phyloP scores from a whole-genome alignment of 2,888 invertebrate species.

The Gymnocheta viridis region DNA sequence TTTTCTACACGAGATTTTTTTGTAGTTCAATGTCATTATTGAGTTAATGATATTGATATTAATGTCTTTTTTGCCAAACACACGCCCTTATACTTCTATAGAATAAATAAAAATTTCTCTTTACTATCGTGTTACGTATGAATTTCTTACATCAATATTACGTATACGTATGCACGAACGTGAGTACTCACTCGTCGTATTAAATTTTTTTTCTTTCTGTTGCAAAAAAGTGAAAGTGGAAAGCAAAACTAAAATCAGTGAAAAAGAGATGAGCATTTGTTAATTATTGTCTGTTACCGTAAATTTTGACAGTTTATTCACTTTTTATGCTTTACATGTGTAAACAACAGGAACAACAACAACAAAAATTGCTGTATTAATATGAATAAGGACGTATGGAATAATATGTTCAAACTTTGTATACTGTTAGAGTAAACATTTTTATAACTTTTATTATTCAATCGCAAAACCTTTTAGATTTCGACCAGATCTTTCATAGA shows the following conservation, averaged over 20 bases:
- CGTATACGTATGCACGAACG: background rate
- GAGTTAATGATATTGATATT: background rate
- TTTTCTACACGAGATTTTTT: background rate
- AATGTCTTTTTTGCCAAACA: background rate
- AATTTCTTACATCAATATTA: background rate
- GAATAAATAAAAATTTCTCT: background rate
- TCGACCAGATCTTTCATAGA: no score
- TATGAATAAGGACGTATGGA: no score
- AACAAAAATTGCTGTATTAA: background rate
- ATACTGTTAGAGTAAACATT: no score
- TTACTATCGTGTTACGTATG: constrained; percentile 11
- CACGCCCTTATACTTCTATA: constrained; percentile 49
- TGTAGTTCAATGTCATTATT: constrained; percentile 15
- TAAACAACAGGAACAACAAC: background rate
- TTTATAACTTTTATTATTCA: no score
- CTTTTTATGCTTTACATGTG: constrained; percentile 24
- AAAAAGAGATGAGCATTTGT: constrained; percentile 27
- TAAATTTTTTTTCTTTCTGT: background rate
- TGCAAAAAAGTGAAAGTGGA: background rate
- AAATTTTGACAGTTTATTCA: constrained; percentile 61
- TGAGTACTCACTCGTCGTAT: background rate
- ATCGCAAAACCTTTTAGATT: no score
- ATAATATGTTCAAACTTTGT: no score
- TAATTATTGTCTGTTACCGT: constrained; percentile 51
- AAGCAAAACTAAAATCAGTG: background rate